Evolutionary conservation across 2,113 vertebrate genomes (phyloP).

Genomic region (Pangasianodon gigas): DNA sequence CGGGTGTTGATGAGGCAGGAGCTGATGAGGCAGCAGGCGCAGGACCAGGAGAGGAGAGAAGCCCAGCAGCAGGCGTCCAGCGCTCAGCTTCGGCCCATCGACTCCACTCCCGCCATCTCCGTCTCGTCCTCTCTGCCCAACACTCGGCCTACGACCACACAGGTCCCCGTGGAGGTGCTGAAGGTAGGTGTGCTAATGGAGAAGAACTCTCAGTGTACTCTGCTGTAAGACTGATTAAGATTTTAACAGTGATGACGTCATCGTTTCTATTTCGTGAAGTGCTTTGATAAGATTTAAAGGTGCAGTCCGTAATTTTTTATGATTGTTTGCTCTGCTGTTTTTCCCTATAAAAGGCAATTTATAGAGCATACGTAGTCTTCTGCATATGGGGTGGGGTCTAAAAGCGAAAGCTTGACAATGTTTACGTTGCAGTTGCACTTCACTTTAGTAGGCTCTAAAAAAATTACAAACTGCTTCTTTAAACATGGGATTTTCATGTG

Average conservation of each 20-base stretch:
- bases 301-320: too few species aligned
- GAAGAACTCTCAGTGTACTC: neutral
- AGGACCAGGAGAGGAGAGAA: constrained; percentile 83
- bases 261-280: neutral
- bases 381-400: too few species aligned
- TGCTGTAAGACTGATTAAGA: neutral
- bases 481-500: neutral
- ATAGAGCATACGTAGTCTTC: neutral
- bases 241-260: neutral
- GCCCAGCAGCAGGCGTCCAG: constrained; percentile 70
- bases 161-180: constrained; percentile 86
- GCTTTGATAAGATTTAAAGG: neutral
- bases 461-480: neutral
- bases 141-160: constrained; percentile 72
- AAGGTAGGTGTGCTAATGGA: constrained; percentile 73
- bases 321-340: neutral
- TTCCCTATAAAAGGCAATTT: neutral
- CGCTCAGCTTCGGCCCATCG: constrained; percentile 62
- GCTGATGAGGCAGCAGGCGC: constrained; percentile 85
- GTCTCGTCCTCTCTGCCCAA: constrained; percentile 59
- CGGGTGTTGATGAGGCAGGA: constrained; percentile 84
- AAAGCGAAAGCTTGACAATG: too few species aligned
- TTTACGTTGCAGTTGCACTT: too few species aligned
- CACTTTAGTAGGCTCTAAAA: neutral
- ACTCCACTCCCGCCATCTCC: constrained; percentile 74